Percentiles rank a stretch among this genome's conserved stretches.
Conservation (phyloP, 64 coral and sea anemone species). For the Actinia equina region DNA sequence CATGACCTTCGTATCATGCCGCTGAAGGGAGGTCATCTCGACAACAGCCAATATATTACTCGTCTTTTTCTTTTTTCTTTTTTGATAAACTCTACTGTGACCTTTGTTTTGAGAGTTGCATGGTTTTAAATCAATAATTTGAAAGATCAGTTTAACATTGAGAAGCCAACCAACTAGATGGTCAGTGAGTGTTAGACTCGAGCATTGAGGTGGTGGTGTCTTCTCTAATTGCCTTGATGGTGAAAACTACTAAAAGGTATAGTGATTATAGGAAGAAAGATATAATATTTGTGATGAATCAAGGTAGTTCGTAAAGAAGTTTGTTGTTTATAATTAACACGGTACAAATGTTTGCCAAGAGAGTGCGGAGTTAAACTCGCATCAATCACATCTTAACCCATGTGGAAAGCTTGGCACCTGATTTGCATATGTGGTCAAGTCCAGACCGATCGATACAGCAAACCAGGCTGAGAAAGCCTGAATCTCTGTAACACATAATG, state of each 20-base stretch:
- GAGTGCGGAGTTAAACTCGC: not conserved
- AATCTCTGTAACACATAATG: not conserved
- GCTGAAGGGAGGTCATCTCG: not conserved
- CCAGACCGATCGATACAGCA: not conserved
- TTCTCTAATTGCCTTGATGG: not conserved
- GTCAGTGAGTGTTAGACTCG: not conserved
- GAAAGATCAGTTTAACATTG: not conserved
- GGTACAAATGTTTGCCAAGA: not conserved
- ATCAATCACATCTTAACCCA: not conserved
- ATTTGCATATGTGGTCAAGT: not conserved
- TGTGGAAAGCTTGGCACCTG: conserved; percentile 2
- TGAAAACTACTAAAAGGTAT: not conserved
- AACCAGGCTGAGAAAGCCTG: not conserved
- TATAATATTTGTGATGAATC: not conserved
- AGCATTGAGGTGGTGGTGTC: not conserved
- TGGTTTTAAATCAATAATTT: not conserved
- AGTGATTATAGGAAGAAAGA: not conserved
- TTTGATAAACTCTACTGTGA: not conserved
- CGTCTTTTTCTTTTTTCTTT: not conserved
- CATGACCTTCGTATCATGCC: not conserved
- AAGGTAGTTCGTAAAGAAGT: not conserved
- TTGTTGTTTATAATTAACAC: conserved; percentile 1
- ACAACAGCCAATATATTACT: not conserved
- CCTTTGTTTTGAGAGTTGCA: not conserved
- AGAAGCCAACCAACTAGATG: not conserved